These are phyloP conservation scores for Lycophotia porphyrea DNA, from an alignment of 2,888 invertebrate genomes.

Conservation along the genomic window DNA sequence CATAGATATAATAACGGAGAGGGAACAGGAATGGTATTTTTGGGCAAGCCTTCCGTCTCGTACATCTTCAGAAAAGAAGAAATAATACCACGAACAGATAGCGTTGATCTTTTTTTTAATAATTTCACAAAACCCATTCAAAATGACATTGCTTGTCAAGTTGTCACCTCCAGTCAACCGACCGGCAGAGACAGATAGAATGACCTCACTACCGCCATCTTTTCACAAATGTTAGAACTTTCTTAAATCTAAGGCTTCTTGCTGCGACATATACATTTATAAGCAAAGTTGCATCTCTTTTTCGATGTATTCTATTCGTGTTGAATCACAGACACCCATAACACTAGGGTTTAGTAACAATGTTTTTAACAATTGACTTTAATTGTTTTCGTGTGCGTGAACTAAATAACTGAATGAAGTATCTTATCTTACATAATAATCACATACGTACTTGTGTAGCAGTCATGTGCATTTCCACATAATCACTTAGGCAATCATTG, in stretches of 20 bases:
- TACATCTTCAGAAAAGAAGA: too few relatives aligned
- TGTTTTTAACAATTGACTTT: constrained; percentile 2
- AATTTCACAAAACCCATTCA: too few relatives aligned
- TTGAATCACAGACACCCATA: not conserved
- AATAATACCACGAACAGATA: too few relatives aligned
- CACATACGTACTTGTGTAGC: constrained; percentile 19
- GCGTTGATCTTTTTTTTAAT: too few relatives aligned
- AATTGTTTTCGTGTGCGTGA: constrained; percentile 27
- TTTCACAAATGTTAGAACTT: too few relatives aligned
- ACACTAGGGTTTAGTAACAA: constrained; percentile 7
- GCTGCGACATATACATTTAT: not conserved
- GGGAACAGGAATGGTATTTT: too few relatives aligned
- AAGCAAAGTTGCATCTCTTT: not conserved
- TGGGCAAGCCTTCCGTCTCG: too few relatives aligned
- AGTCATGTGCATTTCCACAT: constrained; percentile 56
- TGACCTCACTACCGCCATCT: too few relatives aligned
- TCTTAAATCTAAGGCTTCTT: too few relatives aligned
- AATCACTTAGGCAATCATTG: constrained; percentile 48
- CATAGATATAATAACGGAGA: not conserved
- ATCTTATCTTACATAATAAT: constrained; percentile 49
- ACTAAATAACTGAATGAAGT: constrained; percentile 45
- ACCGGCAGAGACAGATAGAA: too few relatives aligned
- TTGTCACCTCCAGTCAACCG: too few relatives aligned
- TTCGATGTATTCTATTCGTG: not conserved
- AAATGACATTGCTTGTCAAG: too few relatives aligned